Evolutionary conservation across 2,797 vertebrate genomes (phyloP).

Genomic region (Falco biarmicus): DNA sequence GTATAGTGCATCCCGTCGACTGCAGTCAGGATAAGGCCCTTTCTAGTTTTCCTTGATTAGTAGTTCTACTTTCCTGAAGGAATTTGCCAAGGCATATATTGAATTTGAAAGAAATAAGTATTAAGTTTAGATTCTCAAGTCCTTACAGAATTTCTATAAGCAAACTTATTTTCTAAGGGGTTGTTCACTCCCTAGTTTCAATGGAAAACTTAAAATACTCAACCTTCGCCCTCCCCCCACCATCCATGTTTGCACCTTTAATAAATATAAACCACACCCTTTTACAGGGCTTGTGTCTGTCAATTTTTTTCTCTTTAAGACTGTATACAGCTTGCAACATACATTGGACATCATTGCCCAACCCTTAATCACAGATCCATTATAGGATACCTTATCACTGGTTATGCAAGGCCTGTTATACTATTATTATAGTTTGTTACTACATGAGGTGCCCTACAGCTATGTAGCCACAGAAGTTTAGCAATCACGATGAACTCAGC

Average conservation of each 20-base stretch:
- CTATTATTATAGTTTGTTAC: neutral
- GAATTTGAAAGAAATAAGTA: neutral
- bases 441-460: neutral
- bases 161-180: neutral
- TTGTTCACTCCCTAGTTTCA: neutral
- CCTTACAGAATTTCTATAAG: neutral
- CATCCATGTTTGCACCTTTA: neutral
- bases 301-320: neutral
- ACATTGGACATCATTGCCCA: neutral
- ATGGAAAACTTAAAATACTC: neutral
- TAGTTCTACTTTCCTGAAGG: neutral
- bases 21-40: neutral
- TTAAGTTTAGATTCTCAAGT: neutral
- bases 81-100: neutral
- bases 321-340: fast-evolving
- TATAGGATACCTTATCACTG: neutral
- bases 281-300: fast-evolving
- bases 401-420: neutral
- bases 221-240: fast-evolving
- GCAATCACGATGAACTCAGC: neutral
- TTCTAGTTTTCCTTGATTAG: neutral
- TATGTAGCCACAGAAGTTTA: neutral
- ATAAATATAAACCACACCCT: neutral
- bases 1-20: neutral
- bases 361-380: neutral